These are phyloP conservation scores for Steatornis caripensis DNA, from an alignment of 2,113 vertebrate species.

Conservation along the genomic window DNA sequence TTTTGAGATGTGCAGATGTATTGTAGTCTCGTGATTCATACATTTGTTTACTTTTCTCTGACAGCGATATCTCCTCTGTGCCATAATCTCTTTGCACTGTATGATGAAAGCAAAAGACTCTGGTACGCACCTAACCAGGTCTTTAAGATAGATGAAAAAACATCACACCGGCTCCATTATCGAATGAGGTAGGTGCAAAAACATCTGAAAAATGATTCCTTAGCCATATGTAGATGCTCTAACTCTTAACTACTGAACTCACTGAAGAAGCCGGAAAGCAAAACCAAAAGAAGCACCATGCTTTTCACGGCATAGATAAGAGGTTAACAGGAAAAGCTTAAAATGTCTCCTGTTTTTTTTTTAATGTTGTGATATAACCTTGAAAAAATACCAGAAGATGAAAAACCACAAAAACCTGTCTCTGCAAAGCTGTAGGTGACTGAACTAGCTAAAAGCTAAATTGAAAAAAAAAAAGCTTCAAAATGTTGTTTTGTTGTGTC, in stretches of 20 bases:
- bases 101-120: constrained; percentile 77
- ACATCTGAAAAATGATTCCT: not conserved
- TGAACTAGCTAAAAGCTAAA: not conserved
- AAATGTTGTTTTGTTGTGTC: no score
- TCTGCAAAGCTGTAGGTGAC: not conserved
- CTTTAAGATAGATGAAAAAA: constrained; percentile 86
- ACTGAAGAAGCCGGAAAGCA: not conserved
- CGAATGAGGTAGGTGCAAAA: constrained; percentile 86
- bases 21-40: not conserved
- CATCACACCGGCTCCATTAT: constrained; percentile 83
- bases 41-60: not conserved
- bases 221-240: not conserved
- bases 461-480: not conserved
- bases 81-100: constrained; percentile 92
- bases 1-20: not conserved
- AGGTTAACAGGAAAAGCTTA: not conserved
- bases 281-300: not conserved
- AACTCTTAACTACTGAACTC: not conserved
- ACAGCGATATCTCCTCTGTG: constrained; percentile 92
- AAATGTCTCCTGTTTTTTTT: not conserved
- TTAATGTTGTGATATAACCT: not conserved
- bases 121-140: constrained; percentile 91
- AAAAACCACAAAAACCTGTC: not conserved
- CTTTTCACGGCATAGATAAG: not conserved
- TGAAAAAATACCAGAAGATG: not conserved